phyloP scores from a whole-genome alignment of 2,113 vertebrate species.

The Hypomesus transpacificus region DNA sequence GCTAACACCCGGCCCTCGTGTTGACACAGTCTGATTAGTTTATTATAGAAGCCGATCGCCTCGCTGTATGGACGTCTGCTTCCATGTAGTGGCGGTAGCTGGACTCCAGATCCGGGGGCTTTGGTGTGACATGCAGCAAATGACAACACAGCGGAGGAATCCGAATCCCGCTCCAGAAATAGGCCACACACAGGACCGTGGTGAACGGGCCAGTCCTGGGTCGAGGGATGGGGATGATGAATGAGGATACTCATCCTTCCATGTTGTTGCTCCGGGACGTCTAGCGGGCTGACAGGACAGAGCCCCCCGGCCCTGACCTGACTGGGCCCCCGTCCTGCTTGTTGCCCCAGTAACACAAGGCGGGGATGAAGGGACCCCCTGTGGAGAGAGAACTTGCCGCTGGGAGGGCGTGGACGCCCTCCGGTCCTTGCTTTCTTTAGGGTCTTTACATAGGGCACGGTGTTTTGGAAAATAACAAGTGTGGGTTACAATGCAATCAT shows the following conservation, averaged over 20 bases:
- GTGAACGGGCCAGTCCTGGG: slow-evolving; percentile 23
- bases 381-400: slow-evolving; percentile 31
- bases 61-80: slow-evolving; percentile 51
- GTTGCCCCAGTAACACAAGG: slow-evolving; percentile 63
- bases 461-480: slow-evolving; percentile 60
- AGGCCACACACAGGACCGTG: slow-evolving; percentile 33
- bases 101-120: slow-evolving; percentile 29
- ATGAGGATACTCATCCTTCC: slow-evolving; percentile 48
- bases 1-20: slow-evolving; percentile 57
- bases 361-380: slow-evolving; percentile 48
- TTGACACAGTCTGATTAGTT: slow-evolving; percentile 76
- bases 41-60: slow-evolving; percentile 67
- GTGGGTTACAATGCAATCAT: slow-evolving; percentile 57
- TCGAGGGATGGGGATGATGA: slow-evolving; percentile 37
- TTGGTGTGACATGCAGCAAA: slow-evolving; percentile 26
- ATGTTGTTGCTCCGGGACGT: slow-evolving; percentile 44
- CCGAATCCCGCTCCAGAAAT: slow-evolving; percentile 25
- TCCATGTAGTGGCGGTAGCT: slow-evolving; percentile 53
- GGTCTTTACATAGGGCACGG: slow-evolving; percentile 26
- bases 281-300: neutral
- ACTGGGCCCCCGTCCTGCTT: slow-evolving; percentile 37
- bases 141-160: slow-evolving; percentile 54
- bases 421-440: slow-evolving; percentile 36
- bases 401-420: slow-evolving; percentile 27
- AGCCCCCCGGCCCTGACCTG: slow-evolving; percentile 21